phyloP scores from a whole-genome alignment of 2,113 vertebrate genomes.

The Piprites chloris region DNA sequence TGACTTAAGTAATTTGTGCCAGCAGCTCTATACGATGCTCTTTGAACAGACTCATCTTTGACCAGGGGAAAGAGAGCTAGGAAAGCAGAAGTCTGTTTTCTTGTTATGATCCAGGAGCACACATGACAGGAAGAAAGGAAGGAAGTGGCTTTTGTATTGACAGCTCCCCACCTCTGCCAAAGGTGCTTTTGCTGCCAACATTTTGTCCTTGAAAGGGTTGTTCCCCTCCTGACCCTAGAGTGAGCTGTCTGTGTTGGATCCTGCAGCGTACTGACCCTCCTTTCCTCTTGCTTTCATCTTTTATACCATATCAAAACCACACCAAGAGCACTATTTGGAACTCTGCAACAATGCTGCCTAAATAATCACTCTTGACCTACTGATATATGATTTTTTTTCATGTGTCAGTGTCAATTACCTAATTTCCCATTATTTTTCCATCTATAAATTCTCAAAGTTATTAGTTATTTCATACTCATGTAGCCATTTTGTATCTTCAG shows the following conservation, averaged over 20 bases:
- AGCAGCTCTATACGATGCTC: accelerated
- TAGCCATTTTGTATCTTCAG: background rate
- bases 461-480: background rate
- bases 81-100: background rate
- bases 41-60: background rate
- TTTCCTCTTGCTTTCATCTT: background rate
- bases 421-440: background rate
- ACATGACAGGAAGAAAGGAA: conserved; percentile 19
- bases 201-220: background rate
- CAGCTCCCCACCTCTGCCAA: background rate
- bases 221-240: background rate
- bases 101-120: background rate
- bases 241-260: accelerated
- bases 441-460: background rate
- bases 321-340: background rate
- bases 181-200: background rate
- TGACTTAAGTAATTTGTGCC: background rate
- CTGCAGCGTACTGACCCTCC: background rate
- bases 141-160: conserved; percentile 9
- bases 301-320: background rate
- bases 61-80: background rate
- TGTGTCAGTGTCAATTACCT: background rate
- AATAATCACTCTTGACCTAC: background rate
- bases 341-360: background rate
- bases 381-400: background rate